Base-by-base conservation (phyloP, 1,140 invertebrate genomes). In the Cotesia vestalis region DNA sequence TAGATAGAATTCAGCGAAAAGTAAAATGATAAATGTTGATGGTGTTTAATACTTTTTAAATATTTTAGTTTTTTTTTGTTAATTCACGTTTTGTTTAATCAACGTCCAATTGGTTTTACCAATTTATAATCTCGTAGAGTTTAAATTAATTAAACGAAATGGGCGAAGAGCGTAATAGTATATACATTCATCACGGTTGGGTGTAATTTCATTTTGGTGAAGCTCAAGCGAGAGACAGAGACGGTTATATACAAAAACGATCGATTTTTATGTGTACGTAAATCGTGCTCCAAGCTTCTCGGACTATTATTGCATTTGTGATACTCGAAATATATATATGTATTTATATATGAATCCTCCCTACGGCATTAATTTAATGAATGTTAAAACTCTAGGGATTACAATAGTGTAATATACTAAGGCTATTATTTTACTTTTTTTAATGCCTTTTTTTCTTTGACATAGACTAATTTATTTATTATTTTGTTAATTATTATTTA, bases 361-460 rank as follows among this genome's bases (percentile, higher is more conserved):
- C 66, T 60, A 55, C 67, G 55, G 55, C 57, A 69, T 69, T 55
- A 69, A 69, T 70, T 70, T 62, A 70, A 70, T 70, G 68, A 70
- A 70, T 70, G 60, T 70, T 60, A 70, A 70, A 70, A 60, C 60
- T 70, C 46, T 46, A 60, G 66, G 52, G 66, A 67, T 67, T 62
- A 62, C 11, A 62, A 62, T 62, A 62, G 60, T 62, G 36, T 40
- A 62, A 62, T 62, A 62, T 36, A 62, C 36, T 62, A 27, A 27
- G 40, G 60, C 34, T 36, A 62, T 36, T 27, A 36, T 27, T 62
- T 36, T 36, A 36, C 60, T 62, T 36, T 62, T 62, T 36, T 27
- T 14, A 62, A 27, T 36, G 6, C 34, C 11, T 12, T 62, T 62
- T 60, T 62, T 12, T 27, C 14, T 62, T 27, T 36, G 12, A 62